Conservation (phyloP, 2,797 vertebrate species). For the Gymnopithys bicolor region DNA sequence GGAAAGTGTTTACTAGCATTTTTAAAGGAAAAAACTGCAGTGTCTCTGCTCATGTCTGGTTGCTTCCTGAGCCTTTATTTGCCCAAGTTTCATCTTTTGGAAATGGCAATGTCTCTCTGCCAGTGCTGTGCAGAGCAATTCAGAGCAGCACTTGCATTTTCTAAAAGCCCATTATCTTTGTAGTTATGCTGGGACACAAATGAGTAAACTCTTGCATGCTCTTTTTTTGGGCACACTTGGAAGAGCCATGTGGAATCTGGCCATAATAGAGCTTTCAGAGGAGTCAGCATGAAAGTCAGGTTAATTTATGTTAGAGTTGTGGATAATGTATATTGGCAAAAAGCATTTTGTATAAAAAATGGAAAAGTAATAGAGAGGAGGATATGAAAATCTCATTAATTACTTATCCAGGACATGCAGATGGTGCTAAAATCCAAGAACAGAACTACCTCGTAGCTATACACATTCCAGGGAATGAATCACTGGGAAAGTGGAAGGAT, state of each 20-base stretch:
- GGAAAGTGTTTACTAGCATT: neutral
- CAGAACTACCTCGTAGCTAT: neutral
- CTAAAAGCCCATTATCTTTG: neutral
- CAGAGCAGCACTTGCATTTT: neutral
- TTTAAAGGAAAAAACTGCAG: neutral
- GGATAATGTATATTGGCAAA: neutral
- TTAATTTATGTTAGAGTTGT: neutral
- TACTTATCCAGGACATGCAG: conserved; percentile 45
- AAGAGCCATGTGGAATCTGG: neutral
- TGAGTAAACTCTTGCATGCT: neutral
- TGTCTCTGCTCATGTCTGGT: neutral
- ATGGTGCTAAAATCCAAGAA: neutral
- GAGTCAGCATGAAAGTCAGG: neutral
- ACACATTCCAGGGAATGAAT: neutral
- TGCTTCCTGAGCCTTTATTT: neutral
- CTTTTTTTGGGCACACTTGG: neutral
- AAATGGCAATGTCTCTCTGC: neutral
- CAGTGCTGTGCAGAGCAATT: neutral
- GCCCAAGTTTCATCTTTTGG: neutral
- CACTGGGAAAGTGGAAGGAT: neutral
- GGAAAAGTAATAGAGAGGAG: neutral
- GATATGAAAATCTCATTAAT: conserved; percentile 46
- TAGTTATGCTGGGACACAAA: neutral
- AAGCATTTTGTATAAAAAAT: neutral
- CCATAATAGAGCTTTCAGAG: neutral